phyloP scores from a whole-genome alignment of 2,797 vertebrate genomes.

The Neosilurus hyrtlii region DNA sequence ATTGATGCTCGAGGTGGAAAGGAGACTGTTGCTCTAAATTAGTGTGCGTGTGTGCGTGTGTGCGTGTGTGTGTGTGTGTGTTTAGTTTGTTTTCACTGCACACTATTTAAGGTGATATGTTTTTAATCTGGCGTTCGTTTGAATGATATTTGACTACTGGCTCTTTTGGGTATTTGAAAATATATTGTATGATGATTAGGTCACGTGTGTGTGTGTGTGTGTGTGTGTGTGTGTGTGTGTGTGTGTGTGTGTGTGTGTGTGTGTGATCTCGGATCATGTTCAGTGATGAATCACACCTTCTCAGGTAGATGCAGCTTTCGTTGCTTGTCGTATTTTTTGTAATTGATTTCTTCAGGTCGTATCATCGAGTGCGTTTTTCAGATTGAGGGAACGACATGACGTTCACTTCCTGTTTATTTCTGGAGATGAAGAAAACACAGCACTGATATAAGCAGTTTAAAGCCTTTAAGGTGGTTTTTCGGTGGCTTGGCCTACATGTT shows the following conservation, averaged over 20 bases:
- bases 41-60: not conserved
- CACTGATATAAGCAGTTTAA: no score
- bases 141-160: not conserved
- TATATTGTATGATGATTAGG: not conserved
- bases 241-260: not conserved
- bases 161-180: no score
- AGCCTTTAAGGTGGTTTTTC: no score
- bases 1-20: slow-evolving; percentile 67
- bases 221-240: not conserved
- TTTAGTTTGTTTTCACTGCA: not conserved
- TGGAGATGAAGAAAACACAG: not conserved
- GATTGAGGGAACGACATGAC: no score
- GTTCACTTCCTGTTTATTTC: no score
- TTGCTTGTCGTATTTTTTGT: no score
- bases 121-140: not conserved
- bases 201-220: not conserved
- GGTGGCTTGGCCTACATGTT: no score
- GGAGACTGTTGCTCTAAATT: slow-evolving; percentile 9
- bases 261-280: not conserved
- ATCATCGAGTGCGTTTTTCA: not conserved
- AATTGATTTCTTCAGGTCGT: no score
- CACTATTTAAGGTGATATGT: not conserved
- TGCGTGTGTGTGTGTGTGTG: not conserved
- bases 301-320: no score
- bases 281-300: not conserved